These are phyloP conservation scores for Euzophera pinguis DNA, from an alignment of 2,888 invertebrate genomes.

Conservation along the genomic window DNA sequence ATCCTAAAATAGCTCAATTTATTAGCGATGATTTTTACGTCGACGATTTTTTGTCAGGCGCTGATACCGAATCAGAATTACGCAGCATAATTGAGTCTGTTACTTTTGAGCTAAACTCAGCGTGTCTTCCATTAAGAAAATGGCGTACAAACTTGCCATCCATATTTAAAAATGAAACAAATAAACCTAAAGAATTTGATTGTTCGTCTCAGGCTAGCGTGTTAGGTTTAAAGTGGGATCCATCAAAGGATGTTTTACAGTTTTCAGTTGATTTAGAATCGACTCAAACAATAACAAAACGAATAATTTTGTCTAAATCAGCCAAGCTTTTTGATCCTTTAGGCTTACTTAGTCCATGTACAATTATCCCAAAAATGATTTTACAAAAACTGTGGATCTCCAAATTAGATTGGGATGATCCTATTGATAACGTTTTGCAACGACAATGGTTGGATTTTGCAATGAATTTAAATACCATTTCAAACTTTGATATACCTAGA, in stretches of 20 bases:
- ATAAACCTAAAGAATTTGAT: neutral
- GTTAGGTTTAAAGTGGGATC: neutral
- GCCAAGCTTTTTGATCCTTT: neutral
- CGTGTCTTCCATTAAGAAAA: neutral
- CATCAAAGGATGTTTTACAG: neutral
- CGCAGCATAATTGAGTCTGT: neutral
- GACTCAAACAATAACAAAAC: neutral
- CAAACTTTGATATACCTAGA: constrained; percentile 13
- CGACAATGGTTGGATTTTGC: neutral
- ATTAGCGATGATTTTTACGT: neutral
- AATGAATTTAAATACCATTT: neutral
- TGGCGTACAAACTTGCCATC: neutral
- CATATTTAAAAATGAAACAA: neutral
- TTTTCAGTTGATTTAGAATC: neutral
- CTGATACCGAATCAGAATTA: neutral
- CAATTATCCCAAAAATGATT: neutral
- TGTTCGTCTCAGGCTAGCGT: neutral
- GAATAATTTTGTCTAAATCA: neutral
- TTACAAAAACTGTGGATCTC: neutral
- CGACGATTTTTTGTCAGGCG: neutral
- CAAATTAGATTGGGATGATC: neutral
- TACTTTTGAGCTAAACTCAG: neutral
- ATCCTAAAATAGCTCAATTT: neutral
- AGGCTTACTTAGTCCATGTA: neutral
- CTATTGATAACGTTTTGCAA: neutral